These are phyloP conservation scores for Hirtodrosophila cameraria DNA, from an alignment of 2,888 invertebrate species.

Conservation along the genomic window DNA sequence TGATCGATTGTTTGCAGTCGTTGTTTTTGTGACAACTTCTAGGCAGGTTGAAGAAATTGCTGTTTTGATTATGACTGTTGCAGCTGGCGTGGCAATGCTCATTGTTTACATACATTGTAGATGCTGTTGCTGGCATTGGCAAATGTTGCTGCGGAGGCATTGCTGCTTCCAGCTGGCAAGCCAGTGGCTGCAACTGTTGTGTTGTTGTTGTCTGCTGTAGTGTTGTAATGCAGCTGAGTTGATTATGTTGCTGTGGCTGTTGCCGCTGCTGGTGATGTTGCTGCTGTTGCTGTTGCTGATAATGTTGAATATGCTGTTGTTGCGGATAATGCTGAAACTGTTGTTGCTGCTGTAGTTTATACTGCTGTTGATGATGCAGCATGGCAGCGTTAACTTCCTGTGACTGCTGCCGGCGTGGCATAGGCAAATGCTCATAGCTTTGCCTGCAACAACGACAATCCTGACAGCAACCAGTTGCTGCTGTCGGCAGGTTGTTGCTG, in stretches of 20 bases:
- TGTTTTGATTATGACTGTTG: conserved; percentile 18
- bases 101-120: conserved; percentile 28
- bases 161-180: conserved; percentile 9
- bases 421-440: conserved; percentile 69
- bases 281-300: conserved; percentile 36
- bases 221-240: conserved; percentile 61
- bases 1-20: neutral
- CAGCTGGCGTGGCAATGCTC: conserved; percentile 27
- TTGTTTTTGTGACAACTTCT: conserved; percentile 7
- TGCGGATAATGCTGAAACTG: conserved; percentile 51
- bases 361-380: conserved; percentile 36
- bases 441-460: conserved; percentile 52
- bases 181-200: conserved; percentile 42
- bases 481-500: conserved; percentile 21
- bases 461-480: conserved; percentile 41
- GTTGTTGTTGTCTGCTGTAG: conserved; percentile 63
- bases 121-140: conserved; percentile 27
- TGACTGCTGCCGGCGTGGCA: conserved; percentile 65
- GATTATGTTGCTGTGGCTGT: conserved; percentile 52
- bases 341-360: conserved; percentile 52
- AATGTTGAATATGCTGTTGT: conserved; percentile 44
- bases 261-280: conserved; percentile 17
- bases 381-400: conserved; percentile 22
- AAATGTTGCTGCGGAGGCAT: conserved; percentile 12
- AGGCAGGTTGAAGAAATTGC: neutral